These are phyloP conservation scores for Alligator sinensis DNA, from an alignment of 2,113 vertebrate genomes.

Conservation along the genomic window DNA sequence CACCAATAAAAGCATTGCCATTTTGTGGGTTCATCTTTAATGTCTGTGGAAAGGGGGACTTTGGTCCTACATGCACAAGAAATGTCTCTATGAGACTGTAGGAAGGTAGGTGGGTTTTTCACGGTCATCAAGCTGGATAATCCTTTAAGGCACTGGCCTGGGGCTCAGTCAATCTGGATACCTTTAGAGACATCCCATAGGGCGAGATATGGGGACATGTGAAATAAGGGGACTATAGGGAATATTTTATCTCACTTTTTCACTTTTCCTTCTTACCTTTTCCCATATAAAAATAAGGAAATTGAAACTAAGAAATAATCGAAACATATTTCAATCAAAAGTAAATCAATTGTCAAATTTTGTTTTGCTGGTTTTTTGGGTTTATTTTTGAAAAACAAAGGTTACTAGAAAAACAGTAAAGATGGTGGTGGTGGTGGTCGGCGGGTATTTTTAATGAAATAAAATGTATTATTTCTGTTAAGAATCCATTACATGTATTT, in stretches of 20 bases:
- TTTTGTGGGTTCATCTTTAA: not conserved
- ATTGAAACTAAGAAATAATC: no score
- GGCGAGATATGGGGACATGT: not conserved
- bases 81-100: not conserved
- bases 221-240: fast-evolving
- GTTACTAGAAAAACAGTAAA: no score
- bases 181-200: not conserved
- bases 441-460: no score
- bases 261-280: no score
- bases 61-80: not conserved
- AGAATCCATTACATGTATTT: not conserved
- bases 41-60: not conserved
- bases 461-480: no score
- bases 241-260: not conserved
- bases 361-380: no score
- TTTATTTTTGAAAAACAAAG: no score
- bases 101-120: not conserved
- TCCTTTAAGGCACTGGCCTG: not conserved
- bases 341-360: no score
- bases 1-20: not conserved
- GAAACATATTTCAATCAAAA: no score
- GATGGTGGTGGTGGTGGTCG: no score
- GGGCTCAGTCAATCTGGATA: not conserved
- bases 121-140: not conserved
- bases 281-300: no score